These are phyloP conservation scores for Limosa lapponica DNA, from an alignment of 2,797 vertebrate genomes.

Conservation along the genomic window DNA sequence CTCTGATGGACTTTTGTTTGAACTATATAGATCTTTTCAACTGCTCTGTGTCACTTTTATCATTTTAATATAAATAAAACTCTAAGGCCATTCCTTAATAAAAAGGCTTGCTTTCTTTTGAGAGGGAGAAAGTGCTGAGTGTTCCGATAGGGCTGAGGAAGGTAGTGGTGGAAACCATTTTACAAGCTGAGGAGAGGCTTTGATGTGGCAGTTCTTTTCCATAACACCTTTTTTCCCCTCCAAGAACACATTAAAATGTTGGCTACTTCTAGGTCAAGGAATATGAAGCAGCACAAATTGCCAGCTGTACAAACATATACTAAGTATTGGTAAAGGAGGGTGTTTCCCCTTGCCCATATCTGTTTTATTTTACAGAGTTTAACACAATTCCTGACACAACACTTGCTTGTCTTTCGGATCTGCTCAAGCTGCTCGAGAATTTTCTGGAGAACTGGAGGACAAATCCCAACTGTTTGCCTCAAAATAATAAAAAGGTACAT, in stretches of 20 bases:
- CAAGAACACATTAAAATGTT: conserved; percentile 54
- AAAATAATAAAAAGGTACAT: neutral
- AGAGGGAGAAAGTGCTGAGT: conserved; percentile 48
- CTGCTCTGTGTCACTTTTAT: conserved; percentile 54
- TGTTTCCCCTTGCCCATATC: neutral
- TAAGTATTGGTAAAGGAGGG: conserved; percentile 18
- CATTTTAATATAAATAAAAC: conserved; percentile 58
- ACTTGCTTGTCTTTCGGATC: neutral
- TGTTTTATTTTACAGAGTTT: conserved; percentile 59
- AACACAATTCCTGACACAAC: conserved; percentile 41
- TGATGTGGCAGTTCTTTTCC: conserved; percentile 68
- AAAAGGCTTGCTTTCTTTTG: conserved; percentile 48
- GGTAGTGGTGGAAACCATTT: conserved; percentile 45
- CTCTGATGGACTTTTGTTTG: conserved; percentile 22
- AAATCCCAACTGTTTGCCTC: neutral
- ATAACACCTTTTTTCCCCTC: conserved; percentile 51
- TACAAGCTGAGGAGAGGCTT: conserved; percentile 51
- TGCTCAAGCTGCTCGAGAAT: neutral
- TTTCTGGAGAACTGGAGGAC: neutral
- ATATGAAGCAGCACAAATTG: conserved; percentile 21
- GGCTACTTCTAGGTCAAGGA: conserved; percentile 55
- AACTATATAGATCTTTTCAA: neutral
- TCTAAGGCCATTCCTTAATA: conserved; percentile 10
- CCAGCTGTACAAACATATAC: conserved; percentile 67
- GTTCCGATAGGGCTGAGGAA: neutral